Evolutionary conservation across 2,888 invertebrate species (phyloP).

Genomic region (Onthophagus sagittarius): DNA sequence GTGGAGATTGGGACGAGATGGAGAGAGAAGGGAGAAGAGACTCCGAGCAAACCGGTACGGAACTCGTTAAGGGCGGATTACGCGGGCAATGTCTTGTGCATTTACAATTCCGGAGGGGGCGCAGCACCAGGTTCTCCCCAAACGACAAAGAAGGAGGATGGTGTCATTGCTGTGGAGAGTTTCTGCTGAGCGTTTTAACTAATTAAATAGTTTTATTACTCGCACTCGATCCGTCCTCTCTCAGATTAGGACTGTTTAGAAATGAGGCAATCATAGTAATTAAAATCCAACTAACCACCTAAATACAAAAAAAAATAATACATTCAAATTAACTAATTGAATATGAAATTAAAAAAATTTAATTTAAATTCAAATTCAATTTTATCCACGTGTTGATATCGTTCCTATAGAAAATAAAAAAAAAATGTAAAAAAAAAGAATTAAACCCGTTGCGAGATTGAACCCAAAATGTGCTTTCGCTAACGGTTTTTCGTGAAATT

Average conservation of each 20-base stretch:
- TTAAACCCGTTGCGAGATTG: background rate
- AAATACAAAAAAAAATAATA: no score
- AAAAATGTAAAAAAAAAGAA: background rate
- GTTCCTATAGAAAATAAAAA: background rate
- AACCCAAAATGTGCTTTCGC: background rate
- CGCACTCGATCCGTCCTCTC: conserved; percentile 15
- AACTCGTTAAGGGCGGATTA: conserved; percentile 50
- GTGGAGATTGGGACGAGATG: background rate
- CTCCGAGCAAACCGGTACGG: conserved; percentile 33
- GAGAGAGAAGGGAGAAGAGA: background rate
- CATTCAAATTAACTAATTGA: no score
- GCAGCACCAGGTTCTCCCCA: conserved; percentile 24
- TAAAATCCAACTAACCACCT: background rate
- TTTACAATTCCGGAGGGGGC: conserved; percentile 32
- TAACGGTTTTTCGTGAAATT: background rate
- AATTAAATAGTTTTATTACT: conserved; percentile 31
- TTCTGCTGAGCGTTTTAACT: conserved; percentile 24
- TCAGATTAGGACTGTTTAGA: conserved; percentile 5
- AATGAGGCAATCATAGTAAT: background rate
- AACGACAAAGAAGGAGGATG: background rate
- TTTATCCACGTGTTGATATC: background rate
- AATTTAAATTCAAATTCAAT: background rate
- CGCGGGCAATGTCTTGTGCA: conserved; percentile 44
- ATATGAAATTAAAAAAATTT: no score
- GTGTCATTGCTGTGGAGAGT: conserved; percentile 14